Conservation (phyloP, 2,888 invertebrate genomes). For the Apamea monoglypha region DNA sequence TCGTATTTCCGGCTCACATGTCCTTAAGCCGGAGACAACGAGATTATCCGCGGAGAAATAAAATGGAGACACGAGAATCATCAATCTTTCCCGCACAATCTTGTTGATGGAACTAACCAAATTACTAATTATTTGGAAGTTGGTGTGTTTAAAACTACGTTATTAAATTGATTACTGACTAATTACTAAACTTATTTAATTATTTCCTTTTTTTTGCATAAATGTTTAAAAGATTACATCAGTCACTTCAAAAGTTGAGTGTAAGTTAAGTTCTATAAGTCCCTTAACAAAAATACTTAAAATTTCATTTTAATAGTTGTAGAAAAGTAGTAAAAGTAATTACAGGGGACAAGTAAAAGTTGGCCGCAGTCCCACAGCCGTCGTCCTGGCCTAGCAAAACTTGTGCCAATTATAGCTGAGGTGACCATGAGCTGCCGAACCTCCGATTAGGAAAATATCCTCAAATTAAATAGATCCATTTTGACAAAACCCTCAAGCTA, state of each 20-base stretch:
- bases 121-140: constrained; percentile 71
- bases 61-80: constrained; percentile 87
- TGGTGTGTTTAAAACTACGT: constrained; percentile 14
- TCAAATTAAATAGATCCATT: neutral
- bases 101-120: constrained; percentile 73
- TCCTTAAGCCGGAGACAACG: constrained; percentile 89
- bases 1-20: constrained; percentile 89
- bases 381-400: constrained; percentile 80
- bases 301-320: constrained; percentile 65
- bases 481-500: constrained; percentile 4
- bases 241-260: constrained; percentile 19
- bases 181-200: neutral
- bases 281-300: constrained; percentile 45
- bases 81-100: constrained; percentile 83
- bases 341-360: constrained; percentile 86
- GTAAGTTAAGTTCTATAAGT: constrained; percentile 29
- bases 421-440: constrained; percentile 72
- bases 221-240: constrained; percentile 18
- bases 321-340: constrained; percentile 85
- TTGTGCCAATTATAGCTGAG: constrained; percentile 83
- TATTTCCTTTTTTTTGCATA: neutral
- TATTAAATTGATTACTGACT: constrained; percentile 1
- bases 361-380: constrained; percentile 82
- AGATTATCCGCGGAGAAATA: constrained; percentile 89
- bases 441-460: constrained; percentile 31